Percentiles rank a stretch among this genome's conserved stretches.
Conservation (phyloP, 2,888 invertebrate species). For the Himalopsyche japonica region DNA sequence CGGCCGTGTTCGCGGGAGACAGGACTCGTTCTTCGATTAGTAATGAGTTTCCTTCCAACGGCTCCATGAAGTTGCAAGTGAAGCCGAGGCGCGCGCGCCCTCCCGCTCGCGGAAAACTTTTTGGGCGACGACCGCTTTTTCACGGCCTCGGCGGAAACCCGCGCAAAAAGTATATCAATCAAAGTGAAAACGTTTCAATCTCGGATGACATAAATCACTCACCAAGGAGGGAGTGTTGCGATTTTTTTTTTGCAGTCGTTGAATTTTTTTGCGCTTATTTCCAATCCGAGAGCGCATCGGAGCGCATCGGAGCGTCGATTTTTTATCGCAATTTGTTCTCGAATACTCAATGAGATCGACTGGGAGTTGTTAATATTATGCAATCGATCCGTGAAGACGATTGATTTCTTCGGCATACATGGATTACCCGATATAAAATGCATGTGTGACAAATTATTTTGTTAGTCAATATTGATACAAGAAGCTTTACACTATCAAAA, state of each 20-base stretch:
- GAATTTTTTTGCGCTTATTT: background rate
- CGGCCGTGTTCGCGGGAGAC: background rate
- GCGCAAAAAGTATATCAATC: slow-evolving; percentile 12
- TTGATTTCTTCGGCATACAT: background rate
- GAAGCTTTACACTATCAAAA: no score
- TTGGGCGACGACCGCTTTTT: background rate
- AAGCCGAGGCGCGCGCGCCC: background rate
- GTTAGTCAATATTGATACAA: no score
- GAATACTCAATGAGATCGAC: background rate
- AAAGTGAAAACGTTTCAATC: slow-evolving; percentile 17
- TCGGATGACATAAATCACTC: slow-evolving; percentile 21
- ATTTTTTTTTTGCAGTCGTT: background rate
- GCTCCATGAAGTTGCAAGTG: background rate
- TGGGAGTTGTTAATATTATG: background rate
- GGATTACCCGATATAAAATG: no score
- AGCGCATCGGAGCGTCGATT: background rate
- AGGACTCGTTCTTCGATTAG: background rate
- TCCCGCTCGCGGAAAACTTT: background rate
- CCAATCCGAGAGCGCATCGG: background rate
- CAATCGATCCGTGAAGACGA: background rate
- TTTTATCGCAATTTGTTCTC: background rate
- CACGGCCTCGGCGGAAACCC: background rate
- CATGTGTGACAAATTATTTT: no score
- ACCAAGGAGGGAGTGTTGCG: background rate
- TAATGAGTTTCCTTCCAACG: background rate